Evolutionary conservation across 2,113 vertebrate genomes (phyloP), one percentile per base, ranked within the genome.

Genomic region (Pangasianodon gigas): DNA sequence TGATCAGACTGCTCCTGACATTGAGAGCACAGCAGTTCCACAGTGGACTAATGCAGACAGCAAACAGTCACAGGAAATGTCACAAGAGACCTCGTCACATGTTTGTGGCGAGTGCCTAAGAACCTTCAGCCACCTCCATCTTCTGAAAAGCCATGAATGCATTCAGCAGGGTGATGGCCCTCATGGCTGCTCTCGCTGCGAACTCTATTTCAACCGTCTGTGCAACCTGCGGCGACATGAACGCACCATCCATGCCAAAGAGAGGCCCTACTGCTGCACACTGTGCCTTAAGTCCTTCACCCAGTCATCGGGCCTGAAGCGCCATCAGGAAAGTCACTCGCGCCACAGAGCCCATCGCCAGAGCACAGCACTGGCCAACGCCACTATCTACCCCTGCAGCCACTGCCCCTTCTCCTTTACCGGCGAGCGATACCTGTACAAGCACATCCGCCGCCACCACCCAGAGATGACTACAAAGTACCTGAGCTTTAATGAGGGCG

Each of bases 331-430:
- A 84, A 93, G 86, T 16, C 94, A 96, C 52, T 89, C 88, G 0
- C 95, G 95, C 19, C 90, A 84, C 60, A 81, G 84, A 46, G 19
- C 71, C 8, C 56, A 58, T 48, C 92, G 77, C 0, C 87, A 91
- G 75, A 82, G 80, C 60, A 52, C 86, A 0, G 93, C 94, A 3
- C 94, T 94, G 89, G 93, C 91, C 83, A 87, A 93, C 0, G 93
- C 95, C 0, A 93, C 94, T 92, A 93, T 95, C 5, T 96, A 94
- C 90, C 84, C 95, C 0, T 96, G 96, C 87, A 75, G 93, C 0
- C 93, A 94, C 88, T 96, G 96, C 83, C 93, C 95, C 48, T 96
- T 96, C 90, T 96, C 96, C 90, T 96, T 96, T 92, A 96, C 95
- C 0, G 90, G 93, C 77, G 95, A 95, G 93, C 96, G 92, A 88